Evolutionary conservation across 2,888 invertebrate genomes (phyloP).

Genomic region (Epinotia brunnichana): DNA sequence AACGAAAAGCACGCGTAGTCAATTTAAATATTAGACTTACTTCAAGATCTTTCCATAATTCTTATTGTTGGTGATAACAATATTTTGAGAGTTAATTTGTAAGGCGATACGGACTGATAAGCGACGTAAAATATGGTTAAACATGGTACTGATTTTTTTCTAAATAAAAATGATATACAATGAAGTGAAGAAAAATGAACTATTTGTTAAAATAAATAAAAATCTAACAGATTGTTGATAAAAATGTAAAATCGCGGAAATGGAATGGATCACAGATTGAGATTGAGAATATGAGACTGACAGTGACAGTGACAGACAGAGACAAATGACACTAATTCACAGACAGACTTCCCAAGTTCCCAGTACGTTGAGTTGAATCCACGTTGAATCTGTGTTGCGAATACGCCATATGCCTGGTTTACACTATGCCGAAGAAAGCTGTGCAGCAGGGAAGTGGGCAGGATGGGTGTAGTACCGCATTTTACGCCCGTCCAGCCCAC

Average conservation of each 20-base stretch:
- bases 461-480: too few relatives aligned
- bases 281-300: too few relatives aligned
- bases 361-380: too few relatives aligned
- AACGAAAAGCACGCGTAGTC: neutral
- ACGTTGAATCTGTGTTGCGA: too few relatives aligned
- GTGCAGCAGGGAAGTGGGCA: too few relatives aligned
- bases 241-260: neutral
- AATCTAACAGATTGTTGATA: neutral
- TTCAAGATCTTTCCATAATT: neutral
- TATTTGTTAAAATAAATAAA: neutral
- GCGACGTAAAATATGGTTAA: constrained; percentile 13
- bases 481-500: too few relatives aligned
- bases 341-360: too few relatives aligned
- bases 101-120: constrained; percentile 7
- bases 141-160: neutral
- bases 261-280: neutral
- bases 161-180: neutral
- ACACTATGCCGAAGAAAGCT: too few relatives aligned
- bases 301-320: too few relatives aligned
- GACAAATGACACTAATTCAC: too few relatives aligned
- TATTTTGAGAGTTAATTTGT: constrained; percentile 22
- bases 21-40: neutral
- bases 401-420: too few relatives aligned
- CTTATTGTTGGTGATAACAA: constrained; percentile 5
- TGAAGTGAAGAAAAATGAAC: neutral